Base-by-base conservation (phyloP, 2,888 invertebrate genomes). In the Gymnocheta viridis region DNA sequence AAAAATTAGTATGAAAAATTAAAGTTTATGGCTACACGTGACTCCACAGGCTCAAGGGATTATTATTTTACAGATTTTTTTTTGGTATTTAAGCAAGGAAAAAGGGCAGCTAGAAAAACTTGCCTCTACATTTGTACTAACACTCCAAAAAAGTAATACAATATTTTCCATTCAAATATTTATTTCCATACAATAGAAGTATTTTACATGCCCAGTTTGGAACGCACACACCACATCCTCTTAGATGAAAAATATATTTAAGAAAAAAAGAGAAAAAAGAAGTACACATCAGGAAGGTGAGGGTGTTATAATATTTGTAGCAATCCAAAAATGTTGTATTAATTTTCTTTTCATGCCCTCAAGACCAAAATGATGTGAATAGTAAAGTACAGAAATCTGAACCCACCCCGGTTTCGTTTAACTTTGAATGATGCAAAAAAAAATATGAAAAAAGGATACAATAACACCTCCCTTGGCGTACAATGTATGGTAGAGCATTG, bases 1-100 rank as follows among this genome's bases (percentile, higher is more conserved):
- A 77, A 77, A 81, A 81, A 84, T 84, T 84, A 81, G 72, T 70
- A 66, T 32, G 24, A 67, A 64, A 80, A 72, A 80, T 56, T 84
- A 32, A 84, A 81, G 84, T 82, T 82, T 82, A 82, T 82, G 82
- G 67, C 78, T 69, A 84, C 86, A 87, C 86, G 86, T 87, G 86
- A 87, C 85, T 83, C 73, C 60, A 84, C 62, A 82, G 76, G 85
- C 85, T 81, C 81, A 67, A 44, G 85, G 86, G 84, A 86, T 86
- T 87, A 85, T 85, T 82, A 81, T 83, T 77, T 73, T 77, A 85
- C 64, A 84, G 85, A 86, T 86, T 86, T 87, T 86, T 86, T 87
- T 82, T 76, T 56, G 78, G 73, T 66, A 79, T 79, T 69, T 47
- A 77, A 29, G 47, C 22, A 58, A 19, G 54, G 10, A 73, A 70